A percentile compares a stretch with the other conserved stretches of the same genome.
Evolutionary conservation across 1,140 invertebrate genomes (phyloP).

Genomic region (Globodera rostochiensis): DNA sequence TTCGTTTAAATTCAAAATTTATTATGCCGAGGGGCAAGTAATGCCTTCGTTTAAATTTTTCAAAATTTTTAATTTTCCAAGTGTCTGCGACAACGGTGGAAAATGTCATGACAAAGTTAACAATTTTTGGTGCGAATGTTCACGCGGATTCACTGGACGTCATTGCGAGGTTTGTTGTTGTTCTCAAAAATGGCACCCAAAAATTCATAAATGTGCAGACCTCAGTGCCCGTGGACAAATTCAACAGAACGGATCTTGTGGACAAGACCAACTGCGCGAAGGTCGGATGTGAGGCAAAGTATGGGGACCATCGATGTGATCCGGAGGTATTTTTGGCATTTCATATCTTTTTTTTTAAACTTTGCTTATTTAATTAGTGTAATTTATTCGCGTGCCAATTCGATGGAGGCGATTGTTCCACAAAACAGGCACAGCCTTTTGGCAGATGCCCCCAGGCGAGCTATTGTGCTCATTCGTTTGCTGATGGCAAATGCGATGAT

Average conservation of each 20-base stretch:
- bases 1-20: too few species aligned
- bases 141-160: slow-evolving; percentile 77
- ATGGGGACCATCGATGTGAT: slow-evolving; percentile 52
- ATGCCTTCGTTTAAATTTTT: not conserved
- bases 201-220: slow-evolving; percentile 66
- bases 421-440: slow-evolving; percentile 87
- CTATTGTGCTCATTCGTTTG: slow-evolving; percentile 84
- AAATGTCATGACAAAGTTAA: slow-evolving; percentile 90
- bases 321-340: slow-evolving; percentile 13
- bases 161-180: slow-evolving; percentile 76
- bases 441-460: slow-evolving; percentile 83
- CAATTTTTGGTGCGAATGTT: slow-evolving; percentile 53
- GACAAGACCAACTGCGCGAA: slow-evolving; percentile 38
- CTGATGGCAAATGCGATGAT: slow-evolving; percentile 82
- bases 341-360: not conserved
- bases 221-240: slow-evolving; percentile 49
- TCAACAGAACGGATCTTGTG: slow-evolving; percentile 40
- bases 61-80: slow-evolving; percentile 10
- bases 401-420: slow-evolving; percentile 90
- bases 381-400: slow-evolving; percentile 89
- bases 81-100: slow-evolving; percentile 76
- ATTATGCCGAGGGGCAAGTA: too few species aligned
- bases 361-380: slow-evolving; percentile 68
- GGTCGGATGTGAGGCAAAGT: slow-evolving; percentile 33
- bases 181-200: slow-evolving; percentile 71